Base-by-base conservation (phyloP, 2,113 vertebrate species). In the Benitochromis conjunctus region DNA sequence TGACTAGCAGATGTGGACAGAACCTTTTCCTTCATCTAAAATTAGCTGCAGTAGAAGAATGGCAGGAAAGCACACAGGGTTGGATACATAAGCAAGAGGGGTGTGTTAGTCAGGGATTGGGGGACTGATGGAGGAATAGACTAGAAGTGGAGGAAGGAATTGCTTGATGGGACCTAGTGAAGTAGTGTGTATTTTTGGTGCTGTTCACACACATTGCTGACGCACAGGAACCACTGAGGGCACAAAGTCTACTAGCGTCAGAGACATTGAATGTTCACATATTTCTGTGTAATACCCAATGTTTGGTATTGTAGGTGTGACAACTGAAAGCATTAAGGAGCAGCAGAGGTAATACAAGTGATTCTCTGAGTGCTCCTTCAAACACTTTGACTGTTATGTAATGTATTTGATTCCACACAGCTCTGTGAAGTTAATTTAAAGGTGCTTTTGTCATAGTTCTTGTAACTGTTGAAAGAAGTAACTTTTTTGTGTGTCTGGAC, bases 31-130 rank as follows among this genome's bases (percentile, higher is more conserved):
- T 91, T 90, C 84, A 86, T 90, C 94, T 94, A 95, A 95, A 95
- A 94, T 95, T 94, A 95, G 92, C 91, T 62, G 41, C 80, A 29
- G 81, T 55, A 92, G 92, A 95, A 95, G 94, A 95, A 95, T 95
- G 83, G 90, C 93, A 95, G 95, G 95, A 95, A 95, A 91, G 84
- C 81, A 29, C 81, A 82, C 89, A 88, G 89, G 91, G 89, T 83
- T 82, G 89, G 81, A 87, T 86, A 13, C 82, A 92, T 87, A 82
- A 89, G 87, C n/a, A 12, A 83, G 64, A 55, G 86, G 66, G 64
- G 38, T 55, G 55, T 5, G 31, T 31, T 57, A 46, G 66, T 24
- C 36, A 54, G 56, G 43, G 69, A 66, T 38, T 66, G 48, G 54
- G 16, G 71, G 79, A 77, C 77, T 60, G 84, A 91, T 79, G 69